Evolutionary conservation across 2,888 invertebrate genomes (phyloP).

Genomic region (Gnatocerus cornutus): DNA sequence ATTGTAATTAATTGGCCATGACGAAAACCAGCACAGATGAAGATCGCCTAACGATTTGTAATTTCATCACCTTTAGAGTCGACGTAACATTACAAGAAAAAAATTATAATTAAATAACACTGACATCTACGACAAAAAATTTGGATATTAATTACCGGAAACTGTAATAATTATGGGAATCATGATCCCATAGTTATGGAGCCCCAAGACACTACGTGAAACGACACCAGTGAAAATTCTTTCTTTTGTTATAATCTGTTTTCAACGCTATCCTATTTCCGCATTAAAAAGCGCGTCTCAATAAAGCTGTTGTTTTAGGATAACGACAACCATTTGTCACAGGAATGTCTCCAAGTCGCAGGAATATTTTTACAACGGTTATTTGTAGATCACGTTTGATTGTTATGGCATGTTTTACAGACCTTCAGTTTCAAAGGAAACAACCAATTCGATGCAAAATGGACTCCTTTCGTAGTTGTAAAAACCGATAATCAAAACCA

Average conservation of each 20-base stretch:
- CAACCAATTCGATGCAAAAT: slow-evolving; percentile 13
- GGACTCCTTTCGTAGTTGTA: not conserved
- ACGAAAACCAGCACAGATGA: slow-evolving; percentile 40
- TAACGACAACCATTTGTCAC: slow-evolving; percentile 52
- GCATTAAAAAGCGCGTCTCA: slow-evolving; percentile 27
- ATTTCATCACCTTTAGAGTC: slow-evolving; percentile 27
- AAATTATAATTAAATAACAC: slow-evolving; percentile 22
- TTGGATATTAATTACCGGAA: slow-evolving; percentile 36
- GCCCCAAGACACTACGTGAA: not conserved
- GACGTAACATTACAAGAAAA: slow-evolving; percentile 1
- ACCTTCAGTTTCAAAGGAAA: slow-evolving; percentile 46
- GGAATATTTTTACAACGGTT: slow-evolving; percentile 55
- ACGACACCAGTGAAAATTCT: slow-evolving; percentile 3
- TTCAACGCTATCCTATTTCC: slow-evolving; percentile 23
- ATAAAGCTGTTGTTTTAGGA: slow-evolving; percentile 52
- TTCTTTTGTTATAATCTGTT: slow-evolving; percentile 4
- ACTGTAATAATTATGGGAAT: slow-evolving; percentile 22
- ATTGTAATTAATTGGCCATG: slow-evolving; percentile 53
- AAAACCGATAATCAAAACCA: slow-evolving; percentile 14
- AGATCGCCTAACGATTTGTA: slow-evolving; percentile 39
- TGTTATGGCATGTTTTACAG: slow-evolving; percentile 53
- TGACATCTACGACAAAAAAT: slow-evolving; percentile 11
- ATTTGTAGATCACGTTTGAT: slow-evolving; percentile 55
- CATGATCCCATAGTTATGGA: not conserved
- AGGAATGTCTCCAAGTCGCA: slow-evolving; percentile 26